A percentile compares a stretch with the other conserved stretches of the same genome.
Evolutionary conservation across 2,797 vertebrate genomes (phyloP).

Genomic region (Nasua narica): DNA sequence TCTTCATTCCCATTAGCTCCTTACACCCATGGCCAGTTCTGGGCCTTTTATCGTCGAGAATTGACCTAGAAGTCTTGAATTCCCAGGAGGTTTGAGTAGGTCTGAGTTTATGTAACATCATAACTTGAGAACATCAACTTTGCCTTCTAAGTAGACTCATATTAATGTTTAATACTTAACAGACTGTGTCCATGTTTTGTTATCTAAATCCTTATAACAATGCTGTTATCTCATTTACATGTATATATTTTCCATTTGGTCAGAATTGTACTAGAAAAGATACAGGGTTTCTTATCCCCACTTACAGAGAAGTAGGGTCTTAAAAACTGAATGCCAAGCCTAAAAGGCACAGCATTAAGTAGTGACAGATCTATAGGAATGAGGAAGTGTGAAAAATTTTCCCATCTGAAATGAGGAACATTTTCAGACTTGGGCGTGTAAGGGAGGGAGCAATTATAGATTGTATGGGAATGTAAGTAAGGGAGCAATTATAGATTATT

Average conservation of each 20-base stretch:
- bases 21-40: neutral
- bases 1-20: neutral
- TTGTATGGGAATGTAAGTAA: no score
- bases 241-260: neutral
- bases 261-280: slow-evolving; percentile 1
- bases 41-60: neutral
- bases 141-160: slow-evolving; percentile 18
- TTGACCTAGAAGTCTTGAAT: slow-evolving; percentile 29
- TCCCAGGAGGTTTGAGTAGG: slow-evolving; percentile 6
- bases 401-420: no score
- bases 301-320: neutral
- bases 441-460: no score
- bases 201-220: slow-evolving; percentile 8
- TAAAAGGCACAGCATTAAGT: no score
- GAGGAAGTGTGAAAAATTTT: no score
- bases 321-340: no score
- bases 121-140: slow-evolving; percentile 40
- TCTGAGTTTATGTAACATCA: neutral
- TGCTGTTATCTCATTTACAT: neutral
- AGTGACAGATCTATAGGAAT: no score
- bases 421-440: no score
- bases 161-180: neutral
- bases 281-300: neutral
- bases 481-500: no score
- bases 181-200: neutral